Evolutionary conservation across 2,797 vertebrate species (phyloP).

Genomic region (Eulemur rubriventer): DNA sequence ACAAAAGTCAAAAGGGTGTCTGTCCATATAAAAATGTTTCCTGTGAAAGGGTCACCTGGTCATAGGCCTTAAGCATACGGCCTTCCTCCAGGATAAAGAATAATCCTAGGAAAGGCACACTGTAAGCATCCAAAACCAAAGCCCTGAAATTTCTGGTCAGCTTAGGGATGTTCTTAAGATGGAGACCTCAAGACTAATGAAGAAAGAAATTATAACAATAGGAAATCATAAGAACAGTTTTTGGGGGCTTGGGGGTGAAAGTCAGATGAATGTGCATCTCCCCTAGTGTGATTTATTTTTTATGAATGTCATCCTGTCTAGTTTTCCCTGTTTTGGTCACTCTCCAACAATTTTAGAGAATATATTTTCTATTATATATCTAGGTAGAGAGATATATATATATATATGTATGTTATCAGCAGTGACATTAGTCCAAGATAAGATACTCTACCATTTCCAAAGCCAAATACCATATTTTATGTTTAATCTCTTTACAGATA

Average conservation of each 20-base stretch:
- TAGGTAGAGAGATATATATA: too few relatives aligned
- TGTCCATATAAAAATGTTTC: neutral
- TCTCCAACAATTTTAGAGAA: neutral
- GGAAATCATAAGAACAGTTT: neutral
- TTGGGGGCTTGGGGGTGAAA: neutral
- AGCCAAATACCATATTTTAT: neutral
- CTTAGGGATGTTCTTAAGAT: neutral
- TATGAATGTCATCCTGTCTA: neutral
- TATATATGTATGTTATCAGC: neutral
- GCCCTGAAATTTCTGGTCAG: neutral
- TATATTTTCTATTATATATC: neutral
- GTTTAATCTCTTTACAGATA: neutral
- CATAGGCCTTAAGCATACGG: neutral
- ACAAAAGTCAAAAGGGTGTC: neutral
- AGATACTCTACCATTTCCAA: neutral
- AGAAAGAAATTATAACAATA: neutral
- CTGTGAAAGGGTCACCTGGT: neutral
- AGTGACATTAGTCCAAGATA: neutral
- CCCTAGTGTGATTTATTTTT: neutral
- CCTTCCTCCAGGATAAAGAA: neutral
- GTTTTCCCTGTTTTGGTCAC: neutral
- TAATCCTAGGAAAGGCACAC: neutral
- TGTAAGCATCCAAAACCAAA: neutral
- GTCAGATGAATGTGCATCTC: neutral
- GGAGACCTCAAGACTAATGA: neutral